These are phyloP conservation scores for Elmis aenea DNA, from an alignment of 2,888 invertebrate genomes.

Conservation along the genomic window DNA sequence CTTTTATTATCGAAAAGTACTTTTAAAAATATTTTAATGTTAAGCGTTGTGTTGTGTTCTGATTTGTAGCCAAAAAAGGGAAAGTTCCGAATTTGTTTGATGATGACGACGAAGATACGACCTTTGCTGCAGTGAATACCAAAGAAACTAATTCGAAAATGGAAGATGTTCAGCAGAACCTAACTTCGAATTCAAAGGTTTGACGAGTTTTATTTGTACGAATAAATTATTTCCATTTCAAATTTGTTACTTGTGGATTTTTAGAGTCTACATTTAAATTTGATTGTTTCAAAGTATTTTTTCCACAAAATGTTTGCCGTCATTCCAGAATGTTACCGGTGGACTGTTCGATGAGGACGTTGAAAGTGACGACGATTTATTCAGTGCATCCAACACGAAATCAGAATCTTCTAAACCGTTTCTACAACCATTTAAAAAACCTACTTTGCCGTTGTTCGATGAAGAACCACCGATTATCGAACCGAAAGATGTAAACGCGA, in stretches of 20 bases:
- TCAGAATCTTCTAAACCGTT: conserved; percentile 16
- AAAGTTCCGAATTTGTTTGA: conserved; percentile 22
- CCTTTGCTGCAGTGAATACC: conserved; percentile 3
- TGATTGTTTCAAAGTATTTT: background rate
- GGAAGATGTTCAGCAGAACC: background rate
- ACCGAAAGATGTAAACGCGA: conserved; percentile 4
- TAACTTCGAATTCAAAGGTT: conserved; percentile 3
- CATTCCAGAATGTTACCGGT: conserved; percentile 30
- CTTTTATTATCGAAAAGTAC: background rate
- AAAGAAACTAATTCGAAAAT: background rate
- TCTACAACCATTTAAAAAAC: conserved; percentile 25
- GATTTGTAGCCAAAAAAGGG: conserved; percentile 6
- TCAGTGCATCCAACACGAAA: conserved; percentile 20
- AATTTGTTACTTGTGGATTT: no score
- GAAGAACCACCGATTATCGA: conserved; percentile 38
- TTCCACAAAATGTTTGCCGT: no score
- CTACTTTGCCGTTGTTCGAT: conserved; percentile 31
- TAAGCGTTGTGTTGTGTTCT: no score
- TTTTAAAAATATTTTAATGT: background rate
- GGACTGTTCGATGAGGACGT: conserved; percentile 40
- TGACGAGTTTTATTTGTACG: no score
- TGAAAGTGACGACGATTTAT: conserved; percentile 35
- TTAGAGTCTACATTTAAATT: no score
- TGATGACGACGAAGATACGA: conserved; percentile 22
- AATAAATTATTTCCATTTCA: no score